Conservation (phyloP, 2,113 vertebrate species). For the Paradoxurus hermaphroditus region DNA sequence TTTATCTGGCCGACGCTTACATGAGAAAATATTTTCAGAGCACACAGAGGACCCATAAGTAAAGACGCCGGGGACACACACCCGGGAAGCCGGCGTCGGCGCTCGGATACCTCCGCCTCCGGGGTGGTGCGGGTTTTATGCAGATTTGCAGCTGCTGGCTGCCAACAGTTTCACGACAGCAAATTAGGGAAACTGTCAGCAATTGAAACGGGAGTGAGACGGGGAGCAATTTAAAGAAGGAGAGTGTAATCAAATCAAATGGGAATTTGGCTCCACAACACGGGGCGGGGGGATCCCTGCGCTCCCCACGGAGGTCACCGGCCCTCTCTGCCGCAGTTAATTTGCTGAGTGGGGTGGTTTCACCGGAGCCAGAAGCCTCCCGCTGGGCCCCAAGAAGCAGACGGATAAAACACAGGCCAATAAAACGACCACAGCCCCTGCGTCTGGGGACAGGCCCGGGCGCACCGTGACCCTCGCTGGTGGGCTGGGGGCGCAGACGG, state of each 20-base stretch:
- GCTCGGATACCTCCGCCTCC: accelerated
- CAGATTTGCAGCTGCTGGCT: not conserved
- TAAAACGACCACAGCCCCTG: accelerated
- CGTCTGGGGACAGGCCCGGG: not conserved
- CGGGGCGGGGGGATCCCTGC: accelerated
- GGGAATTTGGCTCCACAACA: not conserved
- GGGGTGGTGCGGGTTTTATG: not conserved
- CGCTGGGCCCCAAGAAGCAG: not conserved
- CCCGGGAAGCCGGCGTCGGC: accelerated
- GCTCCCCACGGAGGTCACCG: not conserved
- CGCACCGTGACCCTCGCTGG: accelerated
- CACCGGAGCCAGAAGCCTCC: not conserved
- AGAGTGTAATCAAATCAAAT: conserved; percentile 3
- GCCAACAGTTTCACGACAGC: not conserved
- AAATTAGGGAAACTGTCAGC: conserved; percentile 14
- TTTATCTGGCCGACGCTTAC: accelerated
- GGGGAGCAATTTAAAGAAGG: not conserved
- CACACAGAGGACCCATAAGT: accelerated
- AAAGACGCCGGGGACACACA: accelerated
- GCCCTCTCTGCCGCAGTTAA: not conserved
- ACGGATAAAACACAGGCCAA: not conserved
- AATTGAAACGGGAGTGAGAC: not conserved
- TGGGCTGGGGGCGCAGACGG: not conserved
- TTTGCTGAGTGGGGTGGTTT: not conserved
- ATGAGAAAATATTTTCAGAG: not conserved